Evolutionary conservation across 2,888 invertebrate species (phyloP).

Genomic region (Ectobius pallidus): DNA sequence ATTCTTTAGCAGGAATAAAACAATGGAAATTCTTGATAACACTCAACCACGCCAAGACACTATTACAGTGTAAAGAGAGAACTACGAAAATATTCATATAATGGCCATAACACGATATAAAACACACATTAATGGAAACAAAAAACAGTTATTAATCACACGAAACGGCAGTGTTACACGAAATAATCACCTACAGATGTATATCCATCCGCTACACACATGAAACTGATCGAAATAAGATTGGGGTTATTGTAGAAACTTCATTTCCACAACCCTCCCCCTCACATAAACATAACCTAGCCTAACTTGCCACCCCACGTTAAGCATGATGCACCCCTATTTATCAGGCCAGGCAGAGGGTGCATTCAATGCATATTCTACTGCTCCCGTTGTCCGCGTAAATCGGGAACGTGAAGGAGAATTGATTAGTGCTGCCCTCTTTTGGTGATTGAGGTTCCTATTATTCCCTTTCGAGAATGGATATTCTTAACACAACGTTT

Average conservation of each 20-base stretch:
- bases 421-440: not conserved
- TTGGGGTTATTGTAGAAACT: constrained; percentile 3
- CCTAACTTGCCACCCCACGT: not conserved
- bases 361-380: not conserved
- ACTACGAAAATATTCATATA: too few relatives aligned
- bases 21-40: too few relatives aligned
- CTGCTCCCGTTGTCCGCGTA: not conserved
- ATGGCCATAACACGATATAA: too few relatives aligned
- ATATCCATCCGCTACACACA: too few relatives aligned
- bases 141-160: not conserved
- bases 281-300: not conserved
- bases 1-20: too few relatives aligned
- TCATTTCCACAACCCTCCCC: constrained; percentile 1
- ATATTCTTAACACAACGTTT: too few relatives aligned
- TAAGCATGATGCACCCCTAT: too few relatives aligned
- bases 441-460: not conserved
- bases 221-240: constrained; percentile 15
- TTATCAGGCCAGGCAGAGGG: not conserved
- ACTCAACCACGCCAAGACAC: too few relatives aligned
- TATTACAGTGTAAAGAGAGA: too few relatives aligned
- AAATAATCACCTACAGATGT: too few relatives aligned
- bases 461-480: not conserved
- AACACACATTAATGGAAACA: too few relatives aligned
- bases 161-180: not conserved
- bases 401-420: not conserved